Base-by-base conservation (phyloP, 1,140 invertebrate genomes). In the Lysiphlebus fabarum region DNA sequence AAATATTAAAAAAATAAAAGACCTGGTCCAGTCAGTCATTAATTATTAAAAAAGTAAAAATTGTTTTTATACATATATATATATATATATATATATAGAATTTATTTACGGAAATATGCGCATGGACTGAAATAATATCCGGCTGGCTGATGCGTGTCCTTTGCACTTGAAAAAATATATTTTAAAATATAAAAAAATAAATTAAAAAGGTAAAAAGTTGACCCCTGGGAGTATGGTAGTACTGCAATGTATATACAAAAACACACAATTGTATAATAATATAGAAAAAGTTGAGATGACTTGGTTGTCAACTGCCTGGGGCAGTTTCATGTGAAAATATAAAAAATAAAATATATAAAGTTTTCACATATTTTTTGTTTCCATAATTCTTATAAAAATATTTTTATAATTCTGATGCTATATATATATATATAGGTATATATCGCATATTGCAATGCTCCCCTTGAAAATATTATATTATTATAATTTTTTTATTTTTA, bases 11-110 rank as follows among this genome's bases (percentile, higher is more conserved):
- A n/a, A n/a, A n/a, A n/a, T n/a, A n/a, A n/a, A n/a, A n/a, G n/a
- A n/a, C n/a, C n/a, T n/a, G 48, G 58, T 53, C 26, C 53, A 58
- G 53, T 41, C 66, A 69, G 65, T 71, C 71, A 79, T 77, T 79
- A 79, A 79, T 79, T n/a, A n/a, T n/a, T 79, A 78, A 79, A 79
- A 77, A 76, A 76, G 70, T 75, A 76, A 79, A 79, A 79, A 79
- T 76, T 78, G 76, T 79, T 79, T 78, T 77, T 26, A 26, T 26
- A 26, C 4, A 1, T 26, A 17, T 17, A 17, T 17, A 26, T 26
- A 1, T 26, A 17, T 17, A 17, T 17, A 17, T 17, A 17, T 3
- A 17, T 17, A 17, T 74, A 75, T 73, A 71, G 76, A 75, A 79
- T 79, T 78, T 71, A 78, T 78, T 79, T 75, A 70, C 75, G 70